Conservation (phyloP, 2,888 invertebrate species). For the Agriopis leucophaearia region DNA sequence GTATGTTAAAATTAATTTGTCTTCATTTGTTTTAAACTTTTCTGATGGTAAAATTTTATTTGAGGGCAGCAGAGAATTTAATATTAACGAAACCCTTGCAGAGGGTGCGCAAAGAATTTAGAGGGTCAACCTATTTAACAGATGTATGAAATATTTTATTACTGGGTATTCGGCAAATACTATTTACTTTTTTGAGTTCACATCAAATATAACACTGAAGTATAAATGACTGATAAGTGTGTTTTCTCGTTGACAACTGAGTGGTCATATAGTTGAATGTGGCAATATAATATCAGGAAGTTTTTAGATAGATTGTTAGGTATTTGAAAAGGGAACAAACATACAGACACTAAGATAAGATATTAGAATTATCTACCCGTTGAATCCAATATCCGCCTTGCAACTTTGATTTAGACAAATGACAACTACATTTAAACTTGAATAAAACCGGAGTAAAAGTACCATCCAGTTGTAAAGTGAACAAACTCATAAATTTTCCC, state of each 20-base stretch:
- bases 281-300: too few species aligned
- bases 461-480: slow-evolving; percentile 20
- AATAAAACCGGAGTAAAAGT: slow-evolving; percentile 2
- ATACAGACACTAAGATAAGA: background rate
- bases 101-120: slow-evolving; percentile 20
- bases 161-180: background rate
- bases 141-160: slow-evolving; percentile 1
- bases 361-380: too few species aligned
- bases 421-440: background rate
- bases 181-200: background rate
- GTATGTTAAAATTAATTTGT: background rate
- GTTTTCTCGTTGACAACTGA: too few species aligned
- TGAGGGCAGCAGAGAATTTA: slow-evolving; percentile 36
- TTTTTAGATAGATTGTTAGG: too few species aligned
- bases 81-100: slow-evolving; percentile 15
- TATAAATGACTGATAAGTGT: too few species aligned
- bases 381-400: background rate
- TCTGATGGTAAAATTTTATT: slow-evolving; percentile 16
- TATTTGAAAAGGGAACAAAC: too few species aligned
- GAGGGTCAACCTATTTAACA: slow-evolving; percentile 12
- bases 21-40: slow-evolving; percentile 7
- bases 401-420: background rate
- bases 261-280: too few species aligned
- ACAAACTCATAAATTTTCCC: slow-evolving; percentile 33
- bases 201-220: too few species aligned